Conservation (phyloP, 2,113 vertebrate genomes). For the Stomatorhinus ivindoensis region DNA sequence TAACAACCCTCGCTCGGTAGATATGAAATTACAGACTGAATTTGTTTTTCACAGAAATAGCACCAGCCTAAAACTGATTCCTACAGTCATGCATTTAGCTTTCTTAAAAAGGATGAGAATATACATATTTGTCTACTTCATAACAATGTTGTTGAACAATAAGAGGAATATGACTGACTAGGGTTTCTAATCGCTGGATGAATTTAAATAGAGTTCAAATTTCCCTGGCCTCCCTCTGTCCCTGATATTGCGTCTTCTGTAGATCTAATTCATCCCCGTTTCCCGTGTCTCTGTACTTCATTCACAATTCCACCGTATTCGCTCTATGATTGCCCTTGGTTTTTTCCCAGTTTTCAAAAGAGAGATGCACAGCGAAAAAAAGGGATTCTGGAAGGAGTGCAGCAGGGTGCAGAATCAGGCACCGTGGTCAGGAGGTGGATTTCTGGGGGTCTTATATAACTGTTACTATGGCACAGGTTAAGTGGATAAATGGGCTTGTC, state of each 20-base stretch:
- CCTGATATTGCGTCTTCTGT: background rate
- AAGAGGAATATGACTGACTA: background rate
- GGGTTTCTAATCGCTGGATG: background rate
- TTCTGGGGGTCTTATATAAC: background rate
- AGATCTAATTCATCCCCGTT: background rate
- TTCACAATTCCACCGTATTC: background rate
- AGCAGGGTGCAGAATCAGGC: background rate
- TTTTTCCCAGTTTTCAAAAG: background rate
- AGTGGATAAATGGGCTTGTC: background rate
- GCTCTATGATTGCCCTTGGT: background rate
- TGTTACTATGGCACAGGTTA: background rate
- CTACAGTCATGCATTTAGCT: background rate
- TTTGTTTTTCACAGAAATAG: background rate
- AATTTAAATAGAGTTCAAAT: background rate
- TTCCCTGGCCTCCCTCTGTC: background rate
- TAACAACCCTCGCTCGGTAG: background rate
- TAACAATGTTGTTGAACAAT: background rate
- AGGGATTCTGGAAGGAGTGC: background rate
- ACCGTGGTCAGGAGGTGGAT: background rate
- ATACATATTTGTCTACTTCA: background rate
- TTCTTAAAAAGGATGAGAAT: background rate
- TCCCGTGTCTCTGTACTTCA: background rate
- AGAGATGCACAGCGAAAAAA: background rate
- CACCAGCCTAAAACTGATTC: background rate
- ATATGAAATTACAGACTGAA: background rate